These are phyloP conservation scores for Parazoanthus atlanticus DNA, from an alignment of 92 coral and sea anemone species.

Conservation along the genomic window DNA sequence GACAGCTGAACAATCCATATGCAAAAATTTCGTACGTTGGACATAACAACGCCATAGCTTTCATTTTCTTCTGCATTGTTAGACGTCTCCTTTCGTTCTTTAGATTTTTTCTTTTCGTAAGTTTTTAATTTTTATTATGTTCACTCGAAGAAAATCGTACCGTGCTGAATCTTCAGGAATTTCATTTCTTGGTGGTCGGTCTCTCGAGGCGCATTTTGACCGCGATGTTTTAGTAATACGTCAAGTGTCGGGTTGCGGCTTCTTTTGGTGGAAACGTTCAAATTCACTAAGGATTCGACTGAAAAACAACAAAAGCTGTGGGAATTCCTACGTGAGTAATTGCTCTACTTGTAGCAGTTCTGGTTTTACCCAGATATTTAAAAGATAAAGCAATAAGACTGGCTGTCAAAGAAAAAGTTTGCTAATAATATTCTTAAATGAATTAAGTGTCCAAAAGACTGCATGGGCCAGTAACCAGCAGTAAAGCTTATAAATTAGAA, in stretches of 20 bases:
- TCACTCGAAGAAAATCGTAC: not conserved
- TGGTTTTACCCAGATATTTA: not conserved
- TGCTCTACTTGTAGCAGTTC: not conserved
- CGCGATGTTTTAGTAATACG: constrained; percentile 17
- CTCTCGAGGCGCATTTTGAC: constrained; percentile 22
- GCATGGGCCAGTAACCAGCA: not conserved
- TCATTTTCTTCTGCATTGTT: not conserved
- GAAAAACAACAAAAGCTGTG: constrained; percentile 6
- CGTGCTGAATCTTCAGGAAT: constrained; percentile 1
- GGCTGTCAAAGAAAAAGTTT: too few relatives aligned
- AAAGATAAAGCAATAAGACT: too few relatives aligned
- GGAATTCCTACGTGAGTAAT: constrained; percentile 21
- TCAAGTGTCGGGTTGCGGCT: constrained; percentile 22
- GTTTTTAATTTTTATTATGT: not conserved
- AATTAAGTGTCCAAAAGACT: not conserved
- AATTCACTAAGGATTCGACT: constrained; percentile 13
- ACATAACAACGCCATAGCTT: not conserved
- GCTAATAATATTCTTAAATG: not conserved
- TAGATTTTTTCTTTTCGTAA: not conserved
- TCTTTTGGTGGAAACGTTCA: constrained; percentile 36
- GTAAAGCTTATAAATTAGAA: not conserved
- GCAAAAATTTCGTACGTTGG: not conserved
- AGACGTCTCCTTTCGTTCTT: not conserved
- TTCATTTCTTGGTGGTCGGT: constrained; percentile 31
- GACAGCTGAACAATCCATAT: not conserved